phyloP scores from a whole-genome alignment of 2,113 vertebrate genomes.

The Fukomys damarensis region DNA sequence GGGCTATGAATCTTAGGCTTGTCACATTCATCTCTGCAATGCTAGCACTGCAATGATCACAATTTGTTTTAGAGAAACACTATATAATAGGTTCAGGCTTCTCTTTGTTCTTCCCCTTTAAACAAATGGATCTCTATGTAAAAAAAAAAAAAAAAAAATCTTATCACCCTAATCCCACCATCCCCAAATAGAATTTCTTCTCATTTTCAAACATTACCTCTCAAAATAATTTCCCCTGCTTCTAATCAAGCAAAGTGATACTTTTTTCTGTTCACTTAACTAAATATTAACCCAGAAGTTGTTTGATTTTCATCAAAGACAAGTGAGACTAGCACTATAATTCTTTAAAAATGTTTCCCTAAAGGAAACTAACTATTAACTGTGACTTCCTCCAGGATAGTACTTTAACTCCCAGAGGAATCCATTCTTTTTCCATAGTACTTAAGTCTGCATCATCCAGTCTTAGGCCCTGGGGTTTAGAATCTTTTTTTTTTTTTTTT shows the following conservation, averaged over 20 bases:
- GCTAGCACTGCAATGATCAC: background rate
- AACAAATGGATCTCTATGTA: conserved; percentile 4
- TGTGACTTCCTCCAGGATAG: background rate
- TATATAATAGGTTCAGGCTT: background rate
- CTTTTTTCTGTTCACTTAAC: background rate
- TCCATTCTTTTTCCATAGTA: background rate
- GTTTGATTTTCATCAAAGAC: conserved; percentile 9
- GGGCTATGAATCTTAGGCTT: background rate
- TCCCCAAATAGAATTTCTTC: background rate
- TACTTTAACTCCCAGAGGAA: background rate
- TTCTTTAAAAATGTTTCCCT: conserved; percentile 9
- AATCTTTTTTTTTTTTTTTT: too few relatives aligned
- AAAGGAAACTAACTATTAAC: conserved; percentile 29
- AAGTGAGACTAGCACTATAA: background rate
- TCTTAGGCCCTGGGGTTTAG: background rate
- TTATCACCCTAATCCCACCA: background rate
- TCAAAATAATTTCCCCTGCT: conserved; percentile 33
- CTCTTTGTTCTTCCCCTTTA: background rate
- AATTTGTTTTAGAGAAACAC: background rate
- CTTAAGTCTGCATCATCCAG: background rate
- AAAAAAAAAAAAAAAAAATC: background rate
- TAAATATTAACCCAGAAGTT: conserved; percentile 22
- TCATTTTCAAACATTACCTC: background rate
- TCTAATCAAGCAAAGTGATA: background rate
- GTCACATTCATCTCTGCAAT: background rate